A percentile compares a stretch with the other conserved stretches of the same genome.
These are phyloP conservation scores for Hydractinia symbiolongicarpus DNA, from an alignment of 30 jellyfish, hydroid and myxozoan genomes.

Conservation along the genomic window DNA sequence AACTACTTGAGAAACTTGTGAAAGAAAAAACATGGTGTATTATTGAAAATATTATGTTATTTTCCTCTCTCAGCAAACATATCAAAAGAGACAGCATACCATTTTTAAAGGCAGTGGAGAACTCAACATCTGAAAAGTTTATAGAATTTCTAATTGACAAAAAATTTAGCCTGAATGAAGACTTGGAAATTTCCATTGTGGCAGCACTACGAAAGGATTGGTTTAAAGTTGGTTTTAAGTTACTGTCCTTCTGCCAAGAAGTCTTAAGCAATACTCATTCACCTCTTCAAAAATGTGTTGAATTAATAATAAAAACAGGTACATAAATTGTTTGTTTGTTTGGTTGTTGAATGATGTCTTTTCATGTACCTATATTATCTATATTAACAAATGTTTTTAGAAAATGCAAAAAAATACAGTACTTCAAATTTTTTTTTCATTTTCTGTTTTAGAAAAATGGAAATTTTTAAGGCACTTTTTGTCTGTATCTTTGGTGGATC, in stretches of 20 bases:
- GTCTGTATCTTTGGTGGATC: too few species aligned
- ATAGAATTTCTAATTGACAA: neutral
- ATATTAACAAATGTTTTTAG: too few species aligned
- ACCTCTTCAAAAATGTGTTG: too few species aligned
- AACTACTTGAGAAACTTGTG: neutral
- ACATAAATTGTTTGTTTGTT: too few species aligned
- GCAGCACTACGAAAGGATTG: neutral
- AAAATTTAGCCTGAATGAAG: neutral
- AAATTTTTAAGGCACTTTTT: too few species aligned
- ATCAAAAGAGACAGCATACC: neutral
- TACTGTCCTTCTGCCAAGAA: neutral
- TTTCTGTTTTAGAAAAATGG: too few species aligned
- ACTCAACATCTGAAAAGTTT: neutral
- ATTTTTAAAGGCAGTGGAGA: neutral
- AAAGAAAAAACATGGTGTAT: neutral
- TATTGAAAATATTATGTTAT: neutral
- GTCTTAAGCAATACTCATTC: too few species aligned
- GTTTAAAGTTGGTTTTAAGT: slow-evolving; percentile 1
- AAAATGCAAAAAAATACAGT: too few species aligned
- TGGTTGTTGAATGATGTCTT: too few species aligned
- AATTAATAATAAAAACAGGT: too few species aligned
- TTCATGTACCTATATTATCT: too few species aligned
- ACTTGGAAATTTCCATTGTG: neutral
- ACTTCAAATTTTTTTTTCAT: too few species aligned
- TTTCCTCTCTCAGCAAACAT: neutral